Evolutionary conservation across 2,113 vertebrate species (phyloP), one percentile per base, ranked within the genome.

Genomic region (Onychostoma macrolepis): DNA sequence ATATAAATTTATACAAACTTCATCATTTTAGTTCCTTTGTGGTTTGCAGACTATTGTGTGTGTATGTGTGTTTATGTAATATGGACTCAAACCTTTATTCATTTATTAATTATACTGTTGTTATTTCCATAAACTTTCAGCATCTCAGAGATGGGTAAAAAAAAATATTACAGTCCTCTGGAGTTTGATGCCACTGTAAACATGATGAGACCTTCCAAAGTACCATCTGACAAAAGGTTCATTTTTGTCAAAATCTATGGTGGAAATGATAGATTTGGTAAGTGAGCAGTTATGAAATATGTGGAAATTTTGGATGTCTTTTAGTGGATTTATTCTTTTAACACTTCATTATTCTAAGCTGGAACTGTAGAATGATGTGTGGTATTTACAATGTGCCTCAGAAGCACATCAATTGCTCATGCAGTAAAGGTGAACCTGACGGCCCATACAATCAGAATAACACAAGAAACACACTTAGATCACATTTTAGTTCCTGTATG

Each of bases 161-260:
- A 12, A 7, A 61, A n/a, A 21, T 4, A 0, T 4, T 90, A 45
- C 83, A 8, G 13, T 21, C n/a, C 13, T 89, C 93, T 96, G 84
- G 61, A 93, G n/a, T 97, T 96, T 92, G 96, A 97, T 90, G 94
- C 92, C 61, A 90, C 92, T 69, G 36, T 97, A 87, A 80, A 90
- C 53, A 72, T 87, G 80, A 69, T 86, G 72, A 71, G 80, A 48
- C 12, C 58, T 36, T 3, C 76, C 33, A 84, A 85, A 81, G 67
- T 94, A 89, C 94, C 93, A 58, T 83, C 89, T 0, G 95, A 96
- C 77, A 96, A 96, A 90, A 95, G 94, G 50, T 97, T 97, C 85
- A 95, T 97, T 94, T 91, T 94, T 53, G 83, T 97, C 65, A 85
- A 91, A 88, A 93, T 96, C 53, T 93, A 94, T 80, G 28, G 4